Conservation (phyloP, 1,140 invertebrate species). For the Heliothis subflexa region DNA sequence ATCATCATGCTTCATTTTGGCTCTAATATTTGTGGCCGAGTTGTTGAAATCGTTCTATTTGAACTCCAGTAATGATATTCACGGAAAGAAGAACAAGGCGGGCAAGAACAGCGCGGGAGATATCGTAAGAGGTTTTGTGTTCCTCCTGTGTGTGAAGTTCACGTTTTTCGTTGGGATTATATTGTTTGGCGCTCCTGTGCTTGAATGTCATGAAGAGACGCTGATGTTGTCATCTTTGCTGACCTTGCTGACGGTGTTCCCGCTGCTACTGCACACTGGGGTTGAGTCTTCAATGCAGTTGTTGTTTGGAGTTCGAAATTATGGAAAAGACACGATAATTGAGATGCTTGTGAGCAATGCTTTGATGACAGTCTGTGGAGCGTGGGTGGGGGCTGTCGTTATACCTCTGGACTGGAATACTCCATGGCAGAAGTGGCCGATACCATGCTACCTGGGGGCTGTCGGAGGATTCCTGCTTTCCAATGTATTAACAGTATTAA, state of each 20-base stretch:
- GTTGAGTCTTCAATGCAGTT: constrained; percentile 86
- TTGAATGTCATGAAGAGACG: constrained; percentile 89
- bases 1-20: constrained; percentile 76
- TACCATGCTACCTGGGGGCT: constrained; percentile 91
- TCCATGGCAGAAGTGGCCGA: constrained; percentile 95
- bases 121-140: constrained; percentile 69
- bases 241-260: constrained; percentile 89
- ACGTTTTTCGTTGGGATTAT: constrained; percentile 89
- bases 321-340: constrained; percentile 84
- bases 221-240: constrained; percentile 90
- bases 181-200: constrained; percentile 91
- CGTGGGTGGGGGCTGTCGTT: constrained; percentile 94
- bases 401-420: constrained; percentile 97
- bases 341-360: constrained; percentile 88
- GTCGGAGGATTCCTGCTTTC: constrained; percentile 88
- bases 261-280: constrained; percentile 88
- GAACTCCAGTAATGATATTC: constrained; percentile 64
- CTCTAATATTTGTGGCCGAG: constrained; percentile 76
- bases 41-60: constrained; percentile 79
- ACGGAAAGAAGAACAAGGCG: constrained; percentile 65
- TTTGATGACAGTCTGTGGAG: constrained; percentile 90
- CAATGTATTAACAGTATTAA: constrained; percentile 86
- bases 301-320: constrained; percentile 84
- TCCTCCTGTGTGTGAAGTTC: constrained; percentile 73
- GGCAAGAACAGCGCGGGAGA: constrained; percentile 71